A percentile compares a stretch with the other conserved stretches of the same genome.
Evolutionary conservation across 2,113 vertebrate species (phyloP).

Genomic region (Aphyosemion australe): DNA sequence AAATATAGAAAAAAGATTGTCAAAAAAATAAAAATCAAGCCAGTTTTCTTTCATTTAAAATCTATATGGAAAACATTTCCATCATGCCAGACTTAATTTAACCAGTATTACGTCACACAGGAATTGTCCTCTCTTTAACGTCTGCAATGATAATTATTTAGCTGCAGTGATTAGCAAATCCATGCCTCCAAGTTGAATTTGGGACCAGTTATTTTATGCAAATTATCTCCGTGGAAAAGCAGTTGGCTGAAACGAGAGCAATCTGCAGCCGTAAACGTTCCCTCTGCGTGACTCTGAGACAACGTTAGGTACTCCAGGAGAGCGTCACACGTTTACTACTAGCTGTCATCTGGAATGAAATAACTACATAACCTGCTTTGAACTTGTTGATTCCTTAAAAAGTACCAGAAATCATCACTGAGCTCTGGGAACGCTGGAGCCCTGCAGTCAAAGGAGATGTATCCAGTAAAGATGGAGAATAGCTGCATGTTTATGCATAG

Average conservation of each 20-base stretch:
- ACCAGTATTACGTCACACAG: no score
- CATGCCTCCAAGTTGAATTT: conserved; percentile 2
- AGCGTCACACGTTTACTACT: conserved; percentile 16
- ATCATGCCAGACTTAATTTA: no score
- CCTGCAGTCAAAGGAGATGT: conserved; percentile 40
- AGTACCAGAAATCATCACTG: conserved; percentile 42
- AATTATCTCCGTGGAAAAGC: conserved; percentile 63
- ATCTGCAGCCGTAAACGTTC: conserved; percentile 45
- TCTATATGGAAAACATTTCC: no score
- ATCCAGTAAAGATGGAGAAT: conserved; percentile 40
- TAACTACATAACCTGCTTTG: conserved; percentile 21
- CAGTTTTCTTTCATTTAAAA: no score
- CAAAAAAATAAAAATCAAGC: neutral
- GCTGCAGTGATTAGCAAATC: neutral
- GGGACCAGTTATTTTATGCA: conserved; percentile 39
- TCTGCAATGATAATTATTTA: no score
- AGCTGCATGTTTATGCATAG: conserved; percentile 42
- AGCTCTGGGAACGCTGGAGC: conserved; percentile 29
- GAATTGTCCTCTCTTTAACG: no score
- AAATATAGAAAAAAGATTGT: neutral
- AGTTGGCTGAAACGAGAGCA: conserved; percentile 73
- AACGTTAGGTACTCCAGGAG: neutral
- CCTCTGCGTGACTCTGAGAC: no score
- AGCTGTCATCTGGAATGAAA: conserved; percentile 14
- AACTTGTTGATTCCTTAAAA: conserved; percentile 35